Evolutionary conservation across 2,113 vertebrate genomes (phyloP).

Genomic region (Noctilio leporinus): DNA sequence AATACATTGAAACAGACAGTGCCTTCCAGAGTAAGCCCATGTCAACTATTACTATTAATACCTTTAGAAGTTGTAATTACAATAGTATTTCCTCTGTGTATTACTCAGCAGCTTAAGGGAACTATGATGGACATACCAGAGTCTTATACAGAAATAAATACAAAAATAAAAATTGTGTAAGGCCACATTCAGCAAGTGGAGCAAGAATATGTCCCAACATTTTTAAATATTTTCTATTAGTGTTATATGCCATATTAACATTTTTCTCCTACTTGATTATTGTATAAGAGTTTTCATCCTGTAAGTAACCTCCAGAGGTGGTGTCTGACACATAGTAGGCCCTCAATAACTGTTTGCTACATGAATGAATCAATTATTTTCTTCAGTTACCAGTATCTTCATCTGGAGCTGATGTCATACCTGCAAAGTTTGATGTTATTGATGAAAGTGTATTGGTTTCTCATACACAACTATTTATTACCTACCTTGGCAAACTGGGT

Average conservation of each 20-base stretch:
- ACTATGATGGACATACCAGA: background rate
- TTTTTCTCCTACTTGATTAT: background rate
- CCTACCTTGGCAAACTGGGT: background rate
- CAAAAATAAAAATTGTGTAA: background rate
- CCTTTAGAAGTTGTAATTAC: background rate
- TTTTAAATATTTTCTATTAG: background rate
- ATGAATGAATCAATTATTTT: background rate
- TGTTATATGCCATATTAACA: background rate
- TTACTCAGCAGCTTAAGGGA: background rate
- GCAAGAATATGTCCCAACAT: background rate
- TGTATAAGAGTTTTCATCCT: background rate
- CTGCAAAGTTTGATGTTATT: background rate
- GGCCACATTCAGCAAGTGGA: background rate
- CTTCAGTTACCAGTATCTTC: background rate
- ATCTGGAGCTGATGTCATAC: background rate
- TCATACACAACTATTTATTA: background rate
- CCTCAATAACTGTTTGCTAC: background rate
- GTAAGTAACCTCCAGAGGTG: background rate
- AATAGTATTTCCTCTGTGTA: background rate
- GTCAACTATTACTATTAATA: background rate
- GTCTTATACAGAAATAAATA: background rate
- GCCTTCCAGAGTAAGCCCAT: background rate
- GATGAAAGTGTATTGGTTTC: background rate
- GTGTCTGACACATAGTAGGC: background rate
- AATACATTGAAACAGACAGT: background rate